Base-by-base conservation (phyloP, 2,888 invertebrate species). In the Ornithoptera priamus region DNA sequence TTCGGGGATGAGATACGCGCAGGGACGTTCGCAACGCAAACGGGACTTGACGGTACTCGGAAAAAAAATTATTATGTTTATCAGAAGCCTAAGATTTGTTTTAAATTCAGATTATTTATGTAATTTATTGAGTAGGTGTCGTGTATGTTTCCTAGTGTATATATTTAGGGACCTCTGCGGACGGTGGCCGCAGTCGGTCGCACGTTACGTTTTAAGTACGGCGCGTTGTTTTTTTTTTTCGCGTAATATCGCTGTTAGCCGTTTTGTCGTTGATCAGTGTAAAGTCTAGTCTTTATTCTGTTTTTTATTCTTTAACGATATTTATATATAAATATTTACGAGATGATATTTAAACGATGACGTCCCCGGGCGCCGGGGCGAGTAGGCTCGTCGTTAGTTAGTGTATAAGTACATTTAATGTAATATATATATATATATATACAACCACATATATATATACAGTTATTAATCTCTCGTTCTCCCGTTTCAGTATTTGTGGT, bases 201-300 rank as follows among this genome's bases (percentile, higher is more conserved):
- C 79, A 78, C 72, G 78, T 80, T 77, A 77, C 78, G 80, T 80
- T 80, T 80, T 76, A 78, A 78, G 77, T 77, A 76, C 72, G 76
- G 69, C 58, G 70, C 69, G 71, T 71, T 69, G 67, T 71, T 72
- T 73, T 72, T 72, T 72, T 75, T 71, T 68, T 73, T 80, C 79
- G 86, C 88, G 86, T 83, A 85, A 84, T 82, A 84, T 88, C 87
- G 89, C 88, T 87, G 87, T 90, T 89, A 85, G 89, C 87, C 84
- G 85, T 85, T 81, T 88, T 86, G 86, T 89, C 89, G 90, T 90
- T 92, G 87, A 88, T 92, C 92, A 91, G 92, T 93, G 92, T 93
- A 92, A 90, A 90, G 92, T 93, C 93, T 93, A 93, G 93, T 93
- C 93, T 92, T 90, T 92, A 92, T 90, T 81, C 90, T 91, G 90